Evolutionary conservation across 2,797 vertebrate genomes (phyloP).

Genomic region (Miichthys miiuy): DNA sequence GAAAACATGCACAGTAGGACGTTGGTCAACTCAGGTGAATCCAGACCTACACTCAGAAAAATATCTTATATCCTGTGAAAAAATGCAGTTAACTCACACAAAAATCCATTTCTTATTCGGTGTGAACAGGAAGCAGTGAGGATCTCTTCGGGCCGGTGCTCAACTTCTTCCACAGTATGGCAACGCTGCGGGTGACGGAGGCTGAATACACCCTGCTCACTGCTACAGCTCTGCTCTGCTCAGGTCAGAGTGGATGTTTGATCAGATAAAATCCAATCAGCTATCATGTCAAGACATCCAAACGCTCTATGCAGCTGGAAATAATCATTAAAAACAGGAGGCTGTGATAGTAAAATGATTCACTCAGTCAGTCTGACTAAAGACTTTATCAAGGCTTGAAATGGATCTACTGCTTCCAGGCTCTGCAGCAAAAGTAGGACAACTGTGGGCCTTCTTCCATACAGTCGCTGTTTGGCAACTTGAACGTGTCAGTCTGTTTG

Average conservation of each 20-base stretch:
- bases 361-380: constrained; percentile 2
- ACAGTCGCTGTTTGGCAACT: background rate
- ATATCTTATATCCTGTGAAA: background rate
- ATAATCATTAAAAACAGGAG: constrained; percentile 7
- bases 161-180: constrained; percentile 96
- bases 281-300: background rate
- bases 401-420: background rate
- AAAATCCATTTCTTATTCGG: background rate
- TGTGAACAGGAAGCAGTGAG: constrained; percentile 84
- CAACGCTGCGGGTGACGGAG: constrained; percentile 88
- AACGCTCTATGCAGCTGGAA: background rate
- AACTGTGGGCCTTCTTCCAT: background rate
- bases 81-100: background rate
- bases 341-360: constrained; percentile 16
- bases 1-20: constrained; percentile 66
- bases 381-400: background rate
- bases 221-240: constrained; percentile 92
- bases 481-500: background rate
- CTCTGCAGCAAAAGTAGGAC: background rate
- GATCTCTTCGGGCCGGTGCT: constrained; percentile 90
- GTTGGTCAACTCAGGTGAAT: constrained; percentile 71
- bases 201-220: constrained; percentile 92
- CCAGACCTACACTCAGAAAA: background rate
- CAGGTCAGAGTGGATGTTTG: constrained; percentile 84
- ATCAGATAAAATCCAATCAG: constrained; percentile 13